These are phyloP conservation scores for Puffinus mauretanicus DNA, from an alignment of 2,113 vertebrate genomes.

Conservation along the genomic window DNA sequence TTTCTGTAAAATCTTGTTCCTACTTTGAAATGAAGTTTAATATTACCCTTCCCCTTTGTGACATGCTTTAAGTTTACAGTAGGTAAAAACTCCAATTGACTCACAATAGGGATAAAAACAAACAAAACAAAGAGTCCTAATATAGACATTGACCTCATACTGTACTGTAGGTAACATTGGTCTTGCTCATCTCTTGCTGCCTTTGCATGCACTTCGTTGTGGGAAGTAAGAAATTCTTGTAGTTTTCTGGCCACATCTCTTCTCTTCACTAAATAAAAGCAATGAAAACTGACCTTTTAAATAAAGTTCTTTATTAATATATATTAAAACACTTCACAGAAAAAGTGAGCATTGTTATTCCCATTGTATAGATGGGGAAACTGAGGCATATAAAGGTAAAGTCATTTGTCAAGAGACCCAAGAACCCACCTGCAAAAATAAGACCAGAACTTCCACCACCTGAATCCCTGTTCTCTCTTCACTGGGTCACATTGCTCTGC, in stretches of 20 bases:
- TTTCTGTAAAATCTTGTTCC: background rate
- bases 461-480: background rate
- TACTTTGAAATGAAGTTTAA: background rate
- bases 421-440: background rate
- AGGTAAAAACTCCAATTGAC: background rate
- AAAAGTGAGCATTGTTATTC: background rate
- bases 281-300: background rate
- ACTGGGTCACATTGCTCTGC: background rate
- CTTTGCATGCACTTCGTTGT: background rate
- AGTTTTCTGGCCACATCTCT: background rate
- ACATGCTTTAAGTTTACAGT: background rate
- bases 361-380: background rate
- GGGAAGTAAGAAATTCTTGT: background rate
- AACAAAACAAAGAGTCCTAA: background rate
- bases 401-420: background rate
- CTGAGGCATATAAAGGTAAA: background rate
- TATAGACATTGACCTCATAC: background rate
- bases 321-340: background rate
- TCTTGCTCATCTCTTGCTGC: background rate
- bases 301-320: background rate
- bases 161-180: background rate
- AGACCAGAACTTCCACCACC: background rate
- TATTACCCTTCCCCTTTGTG: background rate
- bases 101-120: background rate
- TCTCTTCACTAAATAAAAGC: background rate